Evolutionary conservation across 2,797 vertebrate genomes (phyloP).

Genomic region (Tachyglossus aculeatus): DNA sequence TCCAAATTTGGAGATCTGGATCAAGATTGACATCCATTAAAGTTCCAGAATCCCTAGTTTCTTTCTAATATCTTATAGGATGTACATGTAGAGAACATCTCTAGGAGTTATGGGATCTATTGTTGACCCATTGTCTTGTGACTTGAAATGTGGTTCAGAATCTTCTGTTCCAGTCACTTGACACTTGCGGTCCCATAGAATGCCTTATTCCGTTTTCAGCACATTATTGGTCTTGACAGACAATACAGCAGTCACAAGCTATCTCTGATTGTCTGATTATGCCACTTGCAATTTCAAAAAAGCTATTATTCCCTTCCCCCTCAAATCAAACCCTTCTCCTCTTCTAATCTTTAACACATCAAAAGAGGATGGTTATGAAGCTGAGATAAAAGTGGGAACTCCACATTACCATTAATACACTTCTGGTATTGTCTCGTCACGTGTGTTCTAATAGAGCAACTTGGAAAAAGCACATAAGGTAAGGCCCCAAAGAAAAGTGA

Average conservation of each 20-base stretch:
- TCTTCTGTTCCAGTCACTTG: accelerated
- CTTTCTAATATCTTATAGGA: too few species aligned
- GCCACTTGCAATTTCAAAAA: neutral
- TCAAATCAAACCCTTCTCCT: too few species aligned
- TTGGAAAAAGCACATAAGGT: too few species aligned
- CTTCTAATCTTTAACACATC: neutral
- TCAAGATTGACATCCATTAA: too few species aligned
- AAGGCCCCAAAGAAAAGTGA: too few species aligned
- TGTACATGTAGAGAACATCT: too few species aligned
- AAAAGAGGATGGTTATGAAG: too few species aligned
- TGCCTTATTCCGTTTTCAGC: accelerated
- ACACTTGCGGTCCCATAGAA: accelerated
- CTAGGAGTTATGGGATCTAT: neutral
- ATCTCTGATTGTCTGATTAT: neutral
- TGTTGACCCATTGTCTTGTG: neutral
- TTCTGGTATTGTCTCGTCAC: neutral
- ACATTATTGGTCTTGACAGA: accelerated
- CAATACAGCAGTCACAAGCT: neutral
- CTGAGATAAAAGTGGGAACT: neutral
- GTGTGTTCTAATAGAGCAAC: neutral
- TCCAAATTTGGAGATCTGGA: too few species aligned
- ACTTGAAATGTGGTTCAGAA: neutral
- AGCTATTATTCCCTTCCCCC: neutral
- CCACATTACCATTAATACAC: neutral
- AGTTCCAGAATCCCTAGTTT: too few species aligned